Evolutionary conservation across 2,797 vertebrate species (phyloP).

Genomic region (Pogonophryne albipinna): DNA sequence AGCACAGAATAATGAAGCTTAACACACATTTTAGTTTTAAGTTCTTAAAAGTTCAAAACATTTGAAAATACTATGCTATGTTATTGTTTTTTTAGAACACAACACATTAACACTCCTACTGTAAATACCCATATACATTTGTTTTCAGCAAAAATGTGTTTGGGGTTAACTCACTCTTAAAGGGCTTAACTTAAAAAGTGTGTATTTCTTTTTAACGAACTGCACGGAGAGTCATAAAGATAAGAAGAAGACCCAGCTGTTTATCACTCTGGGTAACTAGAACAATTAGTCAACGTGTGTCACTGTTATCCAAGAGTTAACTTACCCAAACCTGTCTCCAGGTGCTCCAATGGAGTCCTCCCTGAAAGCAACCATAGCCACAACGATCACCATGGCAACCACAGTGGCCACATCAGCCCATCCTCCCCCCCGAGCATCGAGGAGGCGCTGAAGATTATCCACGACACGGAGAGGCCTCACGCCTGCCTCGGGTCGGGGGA

Average conservation of each 20-base stretch:
- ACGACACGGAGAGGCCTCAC: slow-evolving; percentile 90
- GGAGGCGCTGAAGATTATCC: slow-evolving; percentile 97
- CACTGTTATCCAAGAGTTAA: not conserved
- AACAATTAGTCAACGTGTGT: no score
- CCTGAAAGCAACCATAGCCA: slow-evolving; percentile 80
- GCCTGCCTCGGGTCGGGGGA: slow-evolving; percentile 83
- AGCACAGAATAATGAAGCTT: not conserved
- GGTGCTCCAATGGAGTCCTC: slow-evolving; percentile 89
- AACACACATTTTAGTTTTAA: no score
- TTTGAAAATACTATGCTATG: no score
- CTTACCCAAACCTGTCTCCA: slow-evolving; percentile 40
- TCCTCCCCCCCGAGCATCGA: slow-evolving; percentile 93
- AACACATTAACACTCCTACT: no score
- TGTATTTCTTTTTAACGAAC: not conserved
- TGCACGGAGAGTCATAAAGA: not conserved
- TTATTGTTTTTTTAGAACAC: no score
- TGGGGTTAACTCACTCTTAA: no score
- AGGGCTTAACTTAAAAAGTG: no score
- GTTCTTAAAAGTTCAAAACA: not conserved
- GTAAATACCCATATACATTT: no score
- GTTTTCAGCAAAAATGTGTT: no score
- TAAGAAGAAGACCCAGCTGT: not conserved
- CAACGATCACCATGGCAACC: slow-evolving; percentile 71
- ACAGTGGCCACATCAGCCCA: slow-evolving; percentile 80
- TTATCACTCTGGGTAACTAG: not conserved